A percentile compares a stretch with the other conserved stretches of the same genome.
Evolutionary conservation across 1,140 invertebrate species (phyloP).

Genomic region (Drosophila repleta): DNA sequence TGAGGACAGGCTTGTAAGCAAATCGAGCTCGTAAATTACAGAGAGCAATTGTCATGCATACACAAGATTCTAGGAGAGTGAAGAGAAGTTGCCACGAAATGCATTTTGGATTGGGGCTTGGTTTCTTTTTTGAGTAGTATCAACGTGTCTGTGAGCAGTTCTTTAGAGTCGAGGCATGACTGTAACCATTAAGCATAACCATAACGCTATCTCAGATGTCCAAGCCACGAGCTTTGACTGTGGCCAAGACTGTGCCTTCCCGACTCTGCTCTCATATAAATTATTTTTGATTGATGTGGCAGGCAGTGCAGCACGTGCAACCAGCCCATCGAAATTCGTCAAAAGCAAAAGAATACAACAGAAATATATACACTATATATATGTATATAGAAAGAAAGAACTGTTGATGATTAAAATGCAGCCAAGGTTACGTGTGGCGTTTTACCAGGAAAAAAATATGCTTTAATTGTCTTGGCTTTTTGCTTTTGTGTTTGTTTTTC

Average conservation of each 20-base stretch:
- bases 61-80: conserved; percentile 29
- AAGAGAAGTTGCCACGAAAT: conserved; percentile 34
- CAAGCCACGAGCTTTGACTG: conserved; percentile 43
- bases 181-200: conserved; percentile 38
- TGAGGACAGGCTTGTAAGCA: conserved; percentile 59
- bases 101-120: conserved; percentile 37
- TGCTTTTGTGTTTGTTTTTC: conserved; percentile 10
- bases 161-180: conserved; percentile 25
- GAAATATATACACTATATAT: not conserved
- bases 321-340: conserved; percentile 58
- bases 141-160: conserved; percentile 47
- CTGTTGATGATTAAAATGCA: conserved; percentile 74
- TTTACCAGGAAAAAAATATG: conserved; percentile 49
- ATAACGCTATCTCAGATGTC: conserved; percentile 54
- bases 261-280: conserved; percentile 70
- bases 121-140: conserved; percentile 26
- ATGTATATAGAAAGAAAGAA: not conserved
- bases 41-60: conserved; percentile 48
- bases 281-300: conserved; percentile 78
- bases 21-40: conserved; percentile 73
- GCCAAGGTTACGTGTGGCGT: conserved; percentile 76
- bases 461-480: conserved; percentile 68
- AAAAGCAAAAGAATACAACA: conserved; percentile 26
- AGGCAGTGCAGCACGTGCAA: conserved; percentile 65
- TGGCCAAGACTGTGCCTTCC: conserved; percentile 3